These are phyloP conservation scores for Ellobium chinense DNA, from an alignment of 2,888 invertebrate genomes.

Conservation along the genomic window DNA sequence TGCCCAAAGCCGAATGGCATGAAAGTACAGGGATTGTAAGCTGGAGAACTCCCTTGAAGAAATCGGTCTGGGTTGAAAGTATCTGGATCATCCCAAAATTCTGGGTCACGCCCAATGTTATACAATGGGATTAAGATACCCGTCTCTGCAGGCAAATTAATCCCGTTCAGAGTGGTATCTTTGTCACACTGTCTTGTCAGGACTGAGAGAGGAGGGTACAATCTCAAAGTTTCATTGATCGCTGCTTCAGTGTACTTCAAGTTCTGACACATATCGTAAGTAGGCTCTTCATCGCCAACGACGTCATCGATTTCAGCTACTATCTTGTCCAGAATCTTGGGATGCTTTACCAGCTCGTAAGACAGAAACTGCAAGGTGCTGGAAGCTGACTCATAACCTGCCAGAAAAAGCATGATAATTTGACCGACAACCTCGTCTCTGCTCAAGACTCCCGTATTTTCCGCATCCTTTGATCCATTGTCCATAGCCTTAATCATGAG, in stretches of 20 bases:
- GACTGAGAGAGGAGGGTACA: constrained; percentile 34
- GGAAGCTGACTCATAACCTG: constrained; percentile 49
- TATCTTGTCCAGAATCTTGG: constrained; percentile 5
- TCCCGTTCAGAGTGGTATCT: constrained; percentile 11
- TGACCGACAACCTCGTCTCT: constrained; percentile 43
- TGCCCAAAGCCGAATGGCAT: constrained; percentile 23
- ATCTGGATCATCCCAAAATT: constrained; percentile 32
- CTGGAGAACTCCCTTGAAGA: not conserved
- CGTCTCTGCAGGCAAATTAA: constrained; percentile 5
- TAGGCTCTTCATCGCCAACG: constrained; percentile 4
- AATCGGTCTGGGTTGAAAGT: constrained; percentile 25
- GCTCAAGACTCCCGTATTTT: constrained; percentile 16
- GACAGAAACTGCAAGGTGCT: constrained; percentile 45
- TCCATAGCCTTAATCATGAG: constrained; percentile 41
- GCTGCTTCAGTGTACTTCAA: constrained; percentile 31
- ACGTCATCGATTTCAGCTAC: constrained; percentile 18
- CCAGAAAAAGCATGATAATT: constrained; percentile 45
- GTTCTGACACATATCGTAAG: constrained; percentile 17
- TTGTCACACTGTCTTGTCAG: not conserved
- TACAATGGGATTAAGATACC: constrained; percentile 15
- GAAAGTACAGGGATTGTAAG: constrained; percentile 1
- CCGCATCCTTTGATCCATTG: not conserved
- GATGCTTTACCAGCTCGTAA: constrained; percentile 34
- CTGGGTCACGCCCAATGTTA: constrained; percentile 26
- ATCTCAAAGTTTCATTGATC: constrained; percentile 27